Conservation (phyloP, 2,888 invertebrate genomes). For the Melitaea athalia region DNA sequence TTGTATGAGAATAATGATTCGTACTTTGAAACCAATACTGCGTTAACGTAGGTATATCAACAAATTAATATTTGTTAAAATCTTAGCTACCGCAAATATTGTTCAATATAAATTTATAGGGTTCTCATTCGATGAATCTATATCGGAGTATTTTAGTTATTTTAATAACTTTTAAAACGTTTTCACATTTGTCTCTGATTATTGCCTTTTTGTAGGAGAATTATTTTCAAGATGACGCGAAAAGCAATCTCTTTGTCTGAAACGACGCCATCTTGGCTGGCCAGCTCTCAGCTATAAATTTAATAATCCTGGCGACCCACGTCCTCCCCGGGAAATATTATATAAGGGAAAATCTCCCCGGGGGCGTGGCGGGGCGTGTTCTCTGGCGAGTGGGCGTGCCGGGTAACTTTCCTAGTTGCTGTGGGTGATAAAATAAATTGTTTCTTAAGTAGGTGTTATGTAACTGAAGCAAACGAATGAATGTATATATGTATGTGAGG, state of each 20-base stretch:
- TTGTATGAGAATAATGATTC: no score
- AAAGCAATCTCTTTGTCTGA: slow-evolving; percentile 26
- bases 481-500: not conserved
- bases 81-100: no score
- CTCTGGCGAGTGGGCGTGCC: slow-evolving; percentile 37
- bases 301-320: slow-evolving; percentile 74
- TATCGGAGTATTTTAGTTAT: not conserved
- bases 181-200: not conserved
- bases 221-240: slow-evolving; percentile 14
- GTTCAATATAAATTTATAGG: no score
- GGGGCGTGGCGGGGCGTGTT: slow-evolving; percentile 43
- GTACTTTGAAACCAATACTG: no score
- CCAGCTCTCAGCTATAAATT: slow-evolving; percentile 61
- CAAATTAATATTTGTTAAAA: no score
- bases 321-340: slow-evolving; percentile 57
- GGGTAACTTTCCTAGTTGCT: slow-evolving; percentile 30
- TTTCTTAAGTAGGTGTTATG: slow-evolving; percentile 26
- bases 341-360: slow-evolving; percentile 48
- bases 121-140: not conserved
- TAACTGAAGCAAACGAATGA: slow-evolving; percentile 19
- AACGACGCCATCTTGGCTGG: slow-evolving; percentile 40
- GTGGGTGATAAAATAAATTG: slow-evolving; percentile 37
- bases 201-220: not conserved
- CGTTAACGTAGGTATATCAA: no score
- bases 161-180: not conserved